Evolutionary conservation across 2,797 vertebrate genomes (phyloP).

Genomic region (Pyrocephalus nanus): DNA sequence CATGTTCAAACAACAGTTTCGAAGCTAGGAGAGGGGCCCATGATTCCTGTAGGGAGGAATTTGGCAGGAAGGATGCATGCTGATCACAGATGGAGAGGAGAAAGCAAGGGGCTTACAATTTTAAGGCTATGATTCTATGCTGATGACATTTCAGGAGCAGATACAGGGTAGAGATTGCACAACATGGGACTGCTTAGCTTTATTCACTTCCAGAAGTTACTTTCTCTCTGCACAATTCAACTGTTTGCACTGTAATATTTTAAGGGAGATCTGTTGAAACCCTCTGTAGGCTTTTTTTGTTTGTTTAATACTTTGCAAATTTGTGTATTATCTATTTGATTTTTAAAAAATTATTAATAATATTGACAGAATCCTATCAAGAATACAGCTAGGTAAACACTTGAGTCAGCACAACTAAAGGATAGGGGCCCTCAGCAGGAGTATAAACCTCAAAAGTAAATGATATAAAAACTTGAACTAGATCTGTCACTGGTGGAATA

Average conservation of each 20-base stretch:
- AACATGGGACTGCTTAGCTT: neutral
- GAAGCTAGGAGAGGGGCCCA: neutral
- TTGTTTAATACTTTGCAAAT: neutral
- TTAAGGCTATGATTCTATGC: neutral
- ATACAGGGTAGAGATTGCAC: neutral
- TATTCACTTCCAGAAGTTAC: neutral
- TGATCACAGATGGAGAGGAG: neutral
- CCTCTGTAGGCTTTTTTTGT: accelerated
- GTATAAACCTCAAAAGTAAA: neutral
- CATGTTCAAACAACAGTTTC: neutral
- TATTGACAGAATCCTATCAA: neutral
- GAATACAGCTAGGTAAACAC: neutral
- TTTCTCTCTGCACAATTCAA: neutral
- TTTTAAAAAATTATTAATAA: neutral
- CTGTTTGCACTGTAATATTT: neutral
- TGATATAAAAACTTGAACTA: neutral
- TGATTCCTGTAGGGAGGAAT: neutral
- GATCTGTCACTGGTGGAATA: neutral
- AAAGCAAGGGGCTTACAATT: neutral
- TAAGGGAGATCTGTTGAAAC: neutral
- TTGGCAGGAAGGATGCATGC: neutral
- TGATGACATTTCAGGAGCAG: neutral
- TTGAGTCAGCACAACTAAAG: neutral
- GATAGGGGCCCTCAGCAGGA: neutral
- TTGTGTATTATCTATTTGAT: neutral